Percentiles rank a stretch among this genome's conserved stretches.
Conservation (phyloP, 2,113 vertebrate genomes). For the Podilymbus podiceps region DNA sequence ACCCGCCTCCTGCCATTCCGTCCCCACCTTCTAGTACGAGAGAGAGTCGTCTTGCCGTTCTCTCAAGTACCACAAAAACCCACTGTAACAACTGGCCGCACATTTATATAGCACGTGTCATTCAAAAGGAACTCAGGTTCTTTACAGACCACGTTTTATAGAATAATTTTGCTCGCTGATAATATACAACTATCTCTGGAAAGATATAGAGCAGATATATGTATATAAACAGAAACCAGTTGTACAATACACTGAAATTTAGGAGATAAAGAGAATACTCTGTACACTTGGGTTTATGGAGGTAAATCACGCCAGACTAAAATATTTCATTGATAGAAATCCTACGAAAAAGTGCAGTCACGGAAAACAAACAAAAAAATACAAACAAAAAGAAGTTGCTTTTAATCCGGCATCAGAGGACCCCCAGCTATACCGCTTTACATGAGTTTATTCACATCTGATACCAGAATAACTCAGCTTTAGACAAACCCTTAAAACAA, state of each 20-base stretch:
- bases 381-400: not conserved
- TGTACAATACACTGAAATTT: not conserved
- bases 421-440: not conserved
- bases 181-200: not conserved
- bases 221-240: not conserved
- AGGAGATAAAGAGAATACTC: not conserved
- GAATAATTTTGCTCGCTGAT: not conserved
- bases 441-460: not conserved
- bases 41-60: not conserved
- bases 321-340: not conserved
- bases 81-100: not conserved
- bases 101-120: rapidly evolving
- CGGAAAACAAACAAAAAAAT: not conserved
- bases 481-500: not conserved
- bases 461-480: not conserved
- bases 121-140: not conserved
- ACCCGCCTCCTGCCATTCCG: not conserved
- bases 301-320: not conserved
- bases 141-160: not conserved
- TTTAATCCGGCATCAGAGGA: not conserved
- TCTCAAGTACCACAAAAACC: not conserved
- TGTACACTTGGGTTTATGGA: not conserved
- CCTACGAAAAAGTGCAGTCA: not conserved
- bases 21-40: not conserved
- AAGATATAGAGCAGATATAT: not conserved